These are phyloP conservation scores for Acronicta psi DNA, from an alignment of 2,888 invertebrate species.

Conservation along the genomic window DNA sequence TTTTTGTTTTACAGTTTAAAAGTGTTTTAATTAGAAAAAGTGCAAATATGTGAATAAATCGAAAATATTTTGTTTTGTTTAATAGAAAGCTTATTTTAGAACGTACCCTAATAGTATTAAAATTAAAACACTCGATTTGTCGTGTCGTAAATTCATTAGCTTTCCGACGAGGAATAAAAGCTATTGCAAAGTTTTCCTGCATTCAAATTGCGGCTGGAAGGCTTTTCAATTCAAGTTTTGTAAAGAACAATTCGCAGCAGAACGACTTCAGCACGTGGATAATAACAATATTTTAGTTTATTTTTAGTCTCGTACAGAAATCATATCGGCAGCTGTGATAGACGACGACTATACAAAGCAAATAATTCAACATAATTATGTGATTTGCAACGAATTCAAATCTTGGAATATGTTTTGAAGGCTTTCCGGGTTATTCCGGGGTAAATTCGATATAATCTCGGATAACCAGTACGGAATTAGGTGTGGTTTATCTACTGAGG, in stretches of 20 bases:
- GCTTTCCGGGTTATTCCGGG: too few relatives aligned
- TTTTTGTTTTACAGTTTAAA: too few relatives aligned
- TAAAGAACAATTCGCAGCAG: conserved; percentile 75
- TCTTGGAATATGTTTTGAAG: too few relatives aligned
- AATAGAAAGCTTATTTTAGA: too few relatives aligned
- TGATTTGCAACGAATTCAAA: too few relatives aligned
- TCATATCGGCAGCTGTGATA: conserved; percentile 22
- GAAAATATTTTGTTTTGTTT: too few relatives aligned
- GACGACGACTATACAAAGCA: conserved; percentile 11
- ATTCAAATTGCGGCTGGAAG: conserved; percentile 82
- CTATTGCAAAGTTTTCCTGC: conserved; percentile 82
- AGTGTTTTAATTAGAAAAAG: too few relatives aligned
- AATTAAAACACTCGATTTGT: conserved; percentile 71
- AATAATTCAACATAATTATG: too few relatives aligned
- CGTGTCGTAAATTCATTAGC: conserved; percentile 81
- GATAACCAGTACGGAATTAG: too few relatives aligned
- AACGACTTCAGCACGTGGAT: conserved; percentile 63
- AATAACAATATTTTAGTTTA: conserved; percentile 67
- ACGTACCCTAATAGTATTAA: conserved; percentile 51
- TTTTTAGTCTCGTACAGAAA: conserved; percentile 29
- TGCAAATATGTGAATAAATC: too few relatives aligned
- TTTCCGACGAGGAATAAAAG: conserved; percentile 81
- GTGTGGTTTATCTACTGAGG: too few relatives aligned
- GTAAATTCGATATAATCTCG: too few relatives aligned
- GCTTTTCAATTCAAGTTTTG: conserved; percentile 83